Evolutionary conservation across 1,140 invertebrate genomes (phyloP).

Genomic region (Cecropterus lyciades): DNA sequence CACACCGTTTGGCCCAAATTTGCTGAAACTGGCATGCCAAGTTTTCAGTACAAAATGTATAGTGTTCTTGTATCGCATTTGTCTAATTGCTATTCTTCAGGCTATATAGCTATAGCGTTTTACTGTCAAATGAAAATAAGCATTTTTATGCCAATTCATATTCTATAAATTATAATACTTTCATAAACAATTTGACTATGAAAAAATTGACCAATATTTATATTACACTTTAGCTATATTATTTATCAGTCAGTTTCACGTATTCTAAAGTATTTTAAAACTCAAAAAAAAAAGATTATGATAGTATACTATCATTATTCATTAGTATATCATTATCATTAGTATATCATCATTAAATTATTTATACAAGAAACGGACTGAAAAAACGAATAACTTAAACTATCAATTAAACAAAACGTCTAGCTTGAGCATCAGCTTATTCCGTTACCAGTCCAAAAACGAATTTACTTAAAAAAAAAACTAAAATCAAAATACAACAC

Average conservation of each 20-base stretch:
- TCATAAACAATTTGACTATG: no score
- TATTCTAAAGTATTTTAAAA: background rate
- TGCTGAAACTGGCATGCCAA: constrained; percentile 3
- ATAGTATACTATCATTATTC: background rate
- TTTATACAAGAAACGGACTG: constrained; percentile 17
- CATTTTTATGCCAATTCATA: no score
- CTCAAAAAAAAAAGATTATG: no score
- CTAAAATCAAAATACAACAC: constrained; percentile 44
- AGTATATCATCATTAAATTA: no score
- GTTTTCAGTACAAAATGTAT: background rate
- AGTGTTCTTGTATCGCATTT: background rate
- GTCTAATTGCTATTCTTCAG: background rate
- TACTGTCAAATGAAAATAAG: background rate
- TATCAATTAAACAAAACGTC: background rate
- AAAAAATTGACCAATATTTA: no score
- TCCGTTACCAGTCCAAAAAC: constrained; percentile 26
- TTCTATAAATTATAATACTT: no score
- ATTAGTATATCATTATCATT: no score
- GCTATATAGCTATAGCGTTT: constrained; percentile 2
- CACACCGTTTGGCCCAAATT: background rate
- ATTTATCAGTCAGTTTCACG: constrained; percentile 2
- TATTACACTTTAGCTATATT: no score
- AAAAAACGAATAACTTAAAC: constrained; percentile 1
- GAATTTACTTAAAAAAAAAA: constrained; percentile 12
- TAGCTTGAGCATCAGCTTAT: constrained; percentile 20